Conservation (phyloP, 2,888 invertebrate genomes). For the Agrotis puta region DNA sequence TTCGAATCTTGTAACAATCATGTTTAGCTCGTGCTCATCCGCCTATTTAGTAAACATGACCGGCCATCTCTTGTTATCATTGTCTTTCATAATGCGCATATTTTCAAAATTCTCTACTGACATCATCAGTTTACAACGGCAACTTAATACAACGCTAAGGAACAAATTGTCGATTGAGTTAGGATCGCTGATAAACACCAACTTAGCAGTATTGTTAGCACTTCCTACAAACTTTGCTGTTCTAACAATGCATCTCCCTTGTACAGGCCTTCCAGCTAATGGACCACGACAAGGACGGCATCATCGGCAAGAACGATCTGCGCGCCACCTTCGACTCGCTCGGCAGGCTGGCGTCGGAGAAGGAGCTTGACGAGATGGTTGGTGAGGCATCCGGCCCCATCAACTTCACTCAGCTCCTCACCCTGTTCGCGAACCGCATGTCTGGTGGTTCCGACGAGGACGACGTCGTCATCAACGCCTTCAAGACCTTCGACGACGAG, state of each 20-base stretch:
- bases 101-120: slow-evolving; percentile 69
- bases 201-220: background rate
- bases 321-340: slow-evolving; percentile 97
- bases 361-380: slow-evolving; percentile 97
- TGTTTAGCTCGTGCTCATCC: slow-evolving; percentile 75
- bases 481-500: slow-evolving; percentile 97
- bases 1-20: slow-evolving; percentile 58
- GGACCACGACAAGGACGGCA: slow-evolving; percentile 98
- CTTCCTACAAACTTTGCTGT: background rate
- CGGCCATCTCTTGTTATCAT: slow-evolving; percentile 54
- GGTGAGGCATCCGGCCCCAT: slow-evolving; percentile 97
- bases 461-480: slow-evolving; percentile 97
- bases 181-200: background rate
- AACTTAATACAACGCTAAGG: slow-evolving; percentile 25
- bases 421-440: slow-evolving; percentile 97
- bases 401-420: slow-evolving; percentile 98
- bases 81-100: slow-evolving; percentile 56
- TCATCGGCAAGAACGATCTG: slow-evolving; percentile 97
- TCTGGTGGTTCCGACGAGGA: slow-evolving; percentile 98
- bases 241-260: slow-evolving; percentile 37
- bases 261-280: slow-evolving; percentile 97
- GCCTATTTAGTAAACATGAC: slow-evolving; percentile 79
- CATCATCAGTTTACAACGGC: slow-evolving; percentile 58
- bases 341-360: slow-evolving; percentile 96
- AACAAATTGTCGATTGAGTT: background rate